Conservation (phyloP, 92 coral and sea anemone species). For the Umimayanthus chanpuru region DNA sequence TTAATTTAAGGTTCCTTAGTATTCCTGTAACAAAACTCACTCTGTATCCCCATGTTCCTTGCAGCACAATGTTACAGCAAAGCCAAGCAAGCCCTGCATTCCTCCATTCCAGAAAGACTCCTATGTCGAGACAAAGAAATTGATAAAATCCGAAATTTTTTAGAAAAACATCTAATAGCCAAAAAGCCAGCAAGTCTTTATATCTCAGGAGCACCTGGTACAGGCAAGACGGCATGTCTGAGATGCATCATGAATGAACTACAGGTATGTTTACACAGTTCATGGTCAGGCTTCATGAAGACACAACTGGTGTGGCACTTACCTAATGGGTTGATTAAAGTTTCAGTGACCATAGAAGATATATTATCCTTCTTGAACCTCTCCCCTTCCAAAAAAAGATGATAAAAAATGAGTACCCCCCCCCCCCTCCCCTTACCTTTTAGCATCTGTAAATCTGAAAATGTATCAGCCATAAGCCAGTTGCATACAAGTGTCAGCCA, state of each 20-base stretch:
- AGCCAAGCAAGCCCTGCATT: constrained; percentile 90
- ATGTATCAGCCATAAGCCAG: too few species aligned
- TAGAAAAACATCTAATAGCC: constrained; percentile 69
- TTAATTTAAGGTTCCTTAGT: too few species aligned
- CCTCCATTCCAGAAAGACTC: constrained; percentile 84
- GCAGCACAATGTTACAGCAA: constrained; percentile 80
- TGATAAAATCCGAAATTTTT: constrained; percentile 70
- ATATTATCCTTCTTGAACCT: neutral
- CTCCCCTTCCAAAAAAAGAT: neutral
- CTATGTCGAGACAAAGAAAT: constrained; percentile 92
- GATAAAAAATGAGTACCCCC: neutral
- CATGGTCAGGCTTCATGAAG: neutral
- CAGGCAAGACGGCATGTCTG: constrained; percentile 98
- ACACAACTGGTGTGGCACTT: too few species aligned
- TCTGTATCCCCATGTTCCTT: neutral
- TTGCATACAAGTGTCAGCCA: too few species aligned
- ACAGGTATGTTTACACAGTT: constrained; percentile 56
- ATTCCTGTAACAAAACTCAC: neutral
- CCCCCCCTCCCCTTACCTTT: neutral
- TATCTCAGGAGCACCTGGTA: constrained; percentile 99
- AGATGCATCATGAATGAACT: constrained; percentile 77
- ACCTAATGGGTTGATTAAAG: too few species aligned
- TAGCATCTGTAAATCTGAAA: too few species aligned
- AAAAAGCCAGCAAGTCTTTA: constrained; percentile 92
- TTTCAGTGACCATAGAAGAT: neutral